Conservation (phyloP, 2,888 invertebrate genomes). For the Lasioglossum lativentre region DNA sequence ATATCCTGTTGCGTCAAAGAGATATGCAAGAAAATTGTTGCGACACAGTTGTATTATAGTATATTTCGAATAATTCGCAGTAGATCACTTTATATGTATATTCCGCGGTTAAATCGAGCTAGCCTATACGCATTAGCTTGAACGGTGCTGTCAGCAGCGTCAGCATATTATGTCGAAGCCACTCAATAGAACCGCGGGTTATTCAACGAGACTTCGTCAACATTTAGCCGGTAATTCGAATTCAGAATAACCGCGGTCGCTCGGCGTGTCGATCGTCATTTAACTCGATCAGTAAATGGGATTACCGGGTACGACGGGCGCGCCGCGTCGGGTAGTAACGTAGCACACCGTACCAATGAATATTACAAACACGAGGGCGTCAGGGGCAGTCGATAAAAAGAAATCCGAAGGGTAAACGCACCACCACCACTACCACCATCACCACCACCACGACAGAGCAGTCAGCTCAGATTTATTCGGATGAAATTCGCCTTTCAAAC, state of each 20-base stretch:
- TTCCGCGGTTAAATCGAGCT: background rate
- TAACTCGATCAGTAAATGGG: background rate
- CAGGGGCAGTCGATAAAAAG: background rate
- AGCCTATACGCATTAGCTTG: background rate
- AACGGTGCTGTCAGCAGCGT: background rate
- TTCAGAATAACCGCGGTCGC: constrained; percentile 9
- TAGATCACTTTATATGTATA: background rate
- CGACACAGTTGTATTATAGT: background rate
- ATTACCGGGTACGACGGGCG: background rate
- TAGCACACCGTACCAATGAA: background rate
- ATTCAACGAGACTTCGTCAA: constrained; percentile 35
- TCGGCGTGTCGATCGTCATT: background rate
- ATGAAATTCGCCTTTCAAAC: background rate
- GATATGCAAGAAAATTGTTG: background rate
- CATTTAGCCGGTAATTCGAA: background rate
- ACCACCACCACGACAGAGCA: background rate
- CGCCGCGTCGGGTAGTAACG: background rate
- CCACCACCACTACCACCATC: background rate
- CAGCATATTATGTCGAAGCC: constrained; percentile 5
- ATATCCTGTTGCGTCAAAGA: background rate
- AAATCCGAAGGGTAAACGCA: constrained; percentile 12
- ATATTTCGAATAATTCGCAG: background rate
- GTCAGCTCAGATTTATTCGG: background rate
- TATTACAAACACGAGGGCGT: constrained; percentile 19
- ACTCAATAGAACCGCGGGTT: constrained; percentile 6